These are phyloP conservation scores for Poicephalus gulielmi DNA, from an alignment of 2,113 vertebrate species.

Conservation along the genomic window DNA sequence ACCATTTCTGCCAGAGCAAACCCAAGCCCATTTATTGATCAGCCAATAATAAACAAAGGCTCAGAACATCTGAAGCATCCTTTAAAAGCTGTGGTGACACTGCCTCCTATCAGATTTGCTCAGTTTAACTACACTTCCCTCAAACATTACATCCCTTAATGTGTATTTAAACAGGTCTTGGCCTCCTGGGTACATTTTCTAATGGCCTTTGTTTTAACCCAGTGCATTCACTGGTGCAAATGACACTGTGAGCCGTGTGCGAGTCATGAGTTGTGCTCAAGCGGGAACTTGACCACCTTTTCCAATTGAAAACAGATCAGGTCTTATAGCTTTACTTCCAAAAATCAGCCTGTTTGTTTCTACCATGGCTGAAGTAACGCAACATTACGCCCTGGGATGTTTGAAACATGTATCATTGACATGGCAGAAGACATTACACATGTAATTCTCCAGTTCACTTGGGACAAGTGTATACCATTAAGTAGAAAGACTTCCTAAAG, in stretches of 20 bases:
- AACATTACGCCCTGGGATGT: not conserved
- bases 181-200: not conserved
- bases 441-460: not conserved
- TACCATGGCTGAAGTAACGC: not conserved
- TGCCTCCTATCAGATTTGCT: not conserved
- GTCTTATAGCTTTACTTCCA: not conserved
- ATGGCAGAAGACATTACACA: not conserved
- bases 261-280: not conserved
- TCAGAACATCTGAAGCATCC: not conserved
- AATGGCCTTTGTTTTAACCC: conserved; percentile 26
- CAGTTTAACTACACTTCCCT: not conserved
- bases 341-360: not conserved
- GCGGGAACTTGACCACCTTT: not conserved
- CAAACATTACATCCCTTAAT: not conserved
- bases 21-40: not conserved
- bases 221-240: not conserved
- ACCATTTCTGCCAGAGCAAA: not conserved
- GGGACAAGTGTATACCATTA: not conserved
- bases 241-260: not conserved
- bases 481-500: not conserved
- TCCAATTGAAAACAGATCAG: not conserved
- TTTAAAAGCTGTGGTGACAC: not conserved
- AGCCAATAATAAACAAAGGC: not conserved
- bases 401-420: not conserved
- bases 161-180: conserved; percentile 34